Conservation (phyloP, 2,888 invertebrate genomes). For the Elysia crispata region DNA sequence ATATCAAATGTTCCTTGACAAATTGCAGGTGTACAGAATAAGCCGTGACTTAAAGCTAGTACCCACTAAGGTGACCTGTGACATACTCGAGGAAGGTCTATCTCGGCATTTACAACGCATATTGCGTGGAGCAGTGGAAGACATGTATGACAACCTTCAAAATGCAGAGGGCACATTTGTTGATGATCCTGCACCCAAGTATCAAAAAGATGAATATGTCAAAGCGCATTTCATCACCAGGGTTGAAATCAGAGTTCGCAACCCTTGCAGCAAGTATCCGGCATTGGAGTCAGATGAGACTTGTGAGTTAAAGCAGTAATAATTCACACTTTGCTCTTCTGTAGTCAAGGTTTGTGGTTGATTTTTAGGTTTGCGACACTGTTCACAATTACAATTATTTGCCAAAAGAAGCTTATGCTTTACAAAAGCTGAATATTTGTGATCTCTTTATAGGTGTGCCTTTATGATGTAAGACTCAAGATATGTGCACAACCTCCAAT, state of each 20-base stretch:
- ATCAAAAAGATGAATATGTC: conserved; percentile 58
- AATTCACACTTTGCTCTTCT: too few relatives aligned
- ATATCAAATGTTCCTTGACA: background rate
- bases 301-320: too few relatives aligned
- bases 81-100: conserved; percentile 81
- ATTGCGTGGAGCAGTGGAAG: conserved; percentile 66
- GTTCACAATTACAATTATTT: too few relatives aligned
- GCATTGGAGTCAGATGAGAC: conserved; percentile 67
- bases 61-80: conserved; percentile 79
- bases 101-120: conserved; percentile 80
- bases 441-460: too few relatives aligned
- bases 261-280: conserved; percentile 65
- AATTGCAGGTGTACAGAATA: conserved; percentile 64
- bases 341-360: too few relatives aligned
- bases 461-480: too few relatives aligned
- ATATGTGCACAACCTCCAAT: too few relatives aligned
- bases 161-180: conserved; percentile 65
- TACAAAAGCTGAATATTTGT: too few relatives aligned
- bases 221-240: conserved; percentile 59
- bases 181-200: conserved; percentile 61
- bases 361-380: too few relatives aligned
- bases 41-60: conserved; percentile 61
- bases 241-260: conserved; percentile 64
- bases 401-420: too few relatives aligned
- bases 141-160: conserved; percentile 71